Evolutionary conservation across 2,888 invertebrate genomes (phyloP).

Genomic region (Maniola hyperantus): DNA sequence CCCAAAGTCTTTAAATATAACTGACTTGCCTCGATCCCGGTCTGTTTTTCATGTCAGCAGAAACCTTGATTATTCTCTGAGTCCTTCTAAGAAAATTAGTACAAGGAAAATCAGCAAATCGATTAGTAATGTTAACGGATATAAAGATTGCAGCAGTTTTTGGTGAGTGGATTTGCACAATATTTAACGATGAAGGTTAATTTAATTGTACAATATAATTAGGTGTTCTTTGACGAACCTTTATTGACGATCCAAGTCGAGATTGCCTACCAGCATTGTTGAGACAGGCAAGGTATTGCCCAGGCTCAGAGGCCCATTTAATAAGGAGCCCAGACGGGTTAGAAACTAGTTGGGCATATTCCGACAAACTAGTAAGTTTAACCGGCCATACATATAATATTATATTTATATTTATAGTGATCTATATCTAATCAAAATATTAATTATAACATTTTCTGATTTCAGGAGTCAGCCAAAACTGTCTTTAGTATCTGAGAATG

Average conservation of each 20-base stretch:
- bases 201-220: background rate
- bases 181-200: constrained; percentile 5
- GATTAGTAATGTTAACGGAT: constrained; percentile 72
- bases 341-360: too few relatives aligned
- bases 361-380: too few relatives aligned
- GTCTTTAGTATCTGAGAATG: constrained; percentile 62
- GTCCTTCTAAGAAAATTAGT: constrained; percentile 60
- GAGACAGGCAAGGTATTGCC: too few relatives aligned
- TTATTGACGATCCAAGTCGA: background rate
- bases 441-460: constrained; percentile 23
- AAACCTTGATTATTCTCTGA: constrained; percentile 58
- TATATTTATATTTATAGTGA: too few relatives aligned
- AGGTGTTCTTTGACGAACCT: background rate
- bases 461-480: constrained; percentile 70
- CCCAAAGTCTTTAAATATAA: constrained; percentile 53
- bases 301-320: too few relatives aligned
- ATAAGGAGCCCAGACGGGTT: too few relatives aligned
- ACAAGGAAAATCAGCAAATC: constrained; percentile 75
- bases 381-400: too few relatives aligned
- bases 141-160: constrained; percentile 58
- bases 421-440: background rate
- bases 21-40: constrained; percentile 68
- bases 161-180: constrained; percentile 55
- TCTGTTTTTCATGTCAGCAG: constrained; percentile 73
- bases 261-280: background rate